Evolutionary conservation across 2,113 vertebrate genomes (phyloP), one percentile per base, ranked within the genome.

Genomic region (Isichthys henryi): DNA sequence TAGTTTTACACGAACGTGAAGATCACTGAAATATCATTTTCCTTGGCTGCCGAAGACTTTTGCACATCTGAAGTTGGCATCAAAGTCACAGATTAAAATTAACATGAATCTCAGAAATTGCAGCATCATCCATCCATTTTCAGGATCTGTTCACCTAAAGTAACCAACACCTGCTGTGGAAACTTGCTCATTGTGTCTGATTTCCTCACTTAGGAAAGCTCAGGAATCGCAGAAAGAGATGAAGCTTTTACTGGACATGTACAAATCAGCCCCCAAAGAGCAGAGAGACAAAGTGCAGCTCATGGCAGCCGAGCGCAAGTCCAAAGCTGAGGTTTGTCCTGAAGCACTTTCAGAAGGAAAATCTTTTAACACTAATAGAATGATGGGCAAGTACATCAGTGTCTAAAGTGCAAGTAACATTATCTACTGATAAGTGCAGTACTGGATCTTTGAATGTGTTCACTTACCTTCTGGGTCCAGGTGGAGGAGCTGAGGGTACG

Each of bases 221-320:
- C 97, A 98, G 90, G 98, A 98, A 92, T 98, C 97, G 74, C 98
- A 98, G 94, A 98, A 98, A 92, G 98, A 98, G 94, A 98, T 98
- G 97, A 98, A 98, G 89, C 93, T 98, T 50, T 92, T 98, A 56
- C 89, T 98, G 91, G 98, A 98, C 92, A 98, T 98, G 98, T 98
- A 98, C 90, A 98, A 98, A 91, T 98, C 97, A 0, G 97, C 97
- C 0, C 98, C 98, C 89, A 98, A 98, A 91, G 98, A 98, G 88
- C 98, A 98, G 93, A 93, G 98, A 84, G 98, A 98, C 93, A 98
- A 98, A 93, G 97, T 98, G 91, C 97, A 98, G 93, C 97, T 98
- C 6, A 98, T 98, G 98, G 98, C 98, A 0, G 97, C 98, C 0
- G 98, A 98, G 89, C 96, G 97, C 66, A 98, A 97, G 92, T 96